phyloP scores from a whole-genome alignment of 2,888 invertebrate species.

The Platycheirus albimanus region DNA sequence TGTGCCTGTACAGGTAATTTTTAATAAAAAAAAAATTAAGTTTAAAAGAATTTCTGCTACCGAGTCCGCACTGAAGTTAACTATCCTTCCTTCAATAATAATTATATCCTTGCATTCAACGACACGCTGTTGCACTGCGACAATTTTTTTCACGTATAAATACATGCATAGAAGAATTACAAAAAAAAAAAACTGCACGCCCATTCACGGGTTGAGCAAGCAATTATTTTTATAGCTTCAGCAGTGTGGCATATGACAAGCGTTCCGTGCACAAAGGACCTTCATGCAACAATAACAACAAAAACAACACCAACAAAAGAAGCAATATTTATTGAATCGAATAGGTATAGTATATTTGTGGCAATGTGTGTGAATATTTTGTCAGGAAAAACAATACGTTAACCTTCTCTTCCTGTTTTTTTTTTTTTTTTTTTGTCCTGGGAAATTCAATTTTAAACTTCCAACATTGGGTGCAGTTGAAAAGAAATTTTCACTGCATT shows the following conservation, averaged over 20 bases:
- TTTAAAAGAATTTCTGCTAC: slow-evolving; percentile 12
- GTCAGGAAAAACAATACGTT: background rate
- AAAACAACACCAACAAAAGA: background rate
- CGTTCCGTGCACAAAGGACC: background rate
- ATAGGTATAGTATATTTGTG: background rate
- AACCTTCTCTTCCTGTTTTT: background rate
- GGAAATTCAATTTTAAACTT: slow-evolving; percentile 27
- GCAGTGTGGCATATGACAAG: slow-evolving; percentile 12
- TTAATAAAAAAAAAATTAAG: background rate
- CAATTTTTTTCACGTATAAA: slow-evolving; percentile 1
- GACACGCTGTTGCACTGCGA: slow-evolving; percentile 35
- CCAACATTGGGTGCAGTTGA: background rate
- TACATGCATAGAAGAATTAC: background rate
- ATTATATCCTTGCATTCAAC: slow-evolving; percentile 19
- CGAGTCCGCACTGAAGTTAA: background rate
- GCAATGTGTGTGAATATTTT: slow-evolving; percentile 8
- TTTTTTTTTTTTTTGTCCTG: background rate
- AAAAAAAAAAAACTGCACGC: too few species aligned
- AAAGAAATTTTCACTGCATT: slow-evolving; percentile 18
- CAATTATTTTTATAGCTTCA: slow-evolving; percentile 20
- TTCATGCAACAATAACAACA: background rate
- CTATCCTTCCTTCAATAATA: slow-evolving; percentile 23
- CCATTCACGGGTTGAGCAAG: slow-evolving; percentile 10
- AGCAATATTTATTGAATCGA: slow-evolving; percentile 19
- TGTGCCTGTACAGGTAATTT: too few species aligned